Conservation (phyloP, 1,140 invertebrate species). For the Ceratoteleas bidentatus region DNA sequence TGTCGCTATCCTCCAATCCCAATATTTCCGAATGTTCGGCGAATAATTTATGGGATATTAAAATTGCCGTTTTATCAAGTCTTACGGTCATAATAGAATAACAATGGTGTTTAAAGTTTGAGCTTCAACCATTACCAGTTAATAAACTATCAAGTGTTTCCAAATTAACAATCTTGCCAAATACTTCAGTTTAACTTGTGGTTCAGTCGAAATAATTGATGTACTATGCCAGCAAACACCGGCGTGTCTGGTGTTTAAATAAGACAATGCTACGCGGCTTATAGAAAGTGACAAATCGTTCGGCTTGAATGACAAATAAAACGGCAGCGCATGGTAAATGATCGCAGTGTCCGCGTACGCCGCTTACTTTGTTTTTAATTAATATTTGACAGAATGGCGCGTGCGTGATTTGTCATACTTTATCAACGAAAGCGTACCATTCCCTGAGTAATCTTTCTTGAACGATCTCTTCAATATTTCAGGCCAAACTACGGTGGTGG, state of each 20-base stretch:
- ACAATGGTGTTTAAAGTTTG: too few relatives aligned
- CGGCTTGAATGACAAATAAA: slow-evolving; percentile 15
- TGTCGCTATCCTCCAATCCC: too few relatives aligned
- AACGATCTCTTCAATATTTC: slow-evolving; percentile 63
- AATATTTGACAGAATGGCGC: slow-evolving; percentile 26
- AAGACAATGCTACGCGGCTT: neutral
- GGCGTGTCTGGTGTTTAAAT: neutral
- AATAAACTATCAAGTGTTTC: too few relatives aligned
- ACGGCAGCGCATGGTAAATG: slow-evolving; percentile 8
- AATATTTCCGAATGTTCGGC: too few relatives aligned
- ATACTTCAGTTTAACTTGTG: too few relatives aligned
- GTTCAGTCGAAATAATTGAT: neutral
- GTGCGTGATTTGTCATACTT: slow-evolving; percentile 46
- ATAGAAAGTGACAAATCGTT: slow-evolving; percentile 10
- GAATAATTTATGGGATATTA: too few relatives aligned
- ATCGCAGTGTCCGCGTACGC: neutral
- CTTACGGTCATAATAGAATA: too few relatives aligned
- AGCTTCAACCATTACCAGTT: too few relatives aligned
- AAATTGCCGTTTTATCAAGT: too few relatives aligned
- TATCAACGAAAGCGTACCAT: slow-evolving; percentile 50
- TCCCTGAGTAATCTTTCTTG: slow-evolving; percentile 56
- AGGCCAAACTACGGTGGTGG: slow-evolving; percentile 75
- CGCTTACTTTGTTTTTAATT: slow-evolving; percentile 38
- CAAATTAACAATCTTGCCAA: too few relatives aligned
- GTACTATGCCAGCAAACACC: neutral